Evolutionary conservation across 2,888 invertebrate genomes (phyloP).

Genomic region (Chouioia cunea): DNA sequence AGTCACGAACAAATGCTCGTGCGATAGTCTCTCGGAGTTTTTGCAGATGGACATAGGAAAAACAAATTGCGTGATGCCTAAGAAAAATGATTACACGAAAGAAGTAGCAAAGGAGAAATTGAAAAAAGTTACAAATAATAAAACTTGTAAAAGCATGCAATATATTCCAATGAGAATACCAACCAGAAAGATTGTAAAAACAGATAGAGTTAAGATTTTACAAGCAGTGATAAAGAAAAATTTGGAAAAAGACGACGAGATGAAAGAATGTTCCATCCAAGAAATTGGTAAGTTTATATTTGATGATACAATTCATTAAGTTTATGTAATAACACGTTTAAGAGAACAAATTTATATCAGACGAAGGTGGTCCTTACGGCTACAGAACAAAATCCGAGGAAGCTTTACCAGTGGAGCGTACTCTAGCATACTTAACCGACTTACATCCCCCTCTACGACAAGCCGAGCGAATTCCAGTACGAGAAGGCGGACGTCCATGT

Average conservation of each 20-base stretch:
- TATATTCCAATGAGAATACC: background rate
- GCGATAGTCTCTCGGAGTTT: constrained; percentile 38
- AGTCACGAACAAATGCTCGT: background rate
- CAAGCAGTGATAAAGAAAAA: too few relatives aligned
- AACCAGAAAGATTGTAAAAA: background rate
- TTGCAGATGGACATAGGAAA: constrained; percentile 30
- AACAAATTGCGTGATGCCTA: constrained; percentile 3
- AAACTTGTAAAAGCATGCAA: background rate
- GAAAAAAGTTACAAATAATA: background rate
- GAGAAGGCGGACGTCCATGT: constrained; percentile 58
- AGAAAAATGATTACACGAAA: background rate
- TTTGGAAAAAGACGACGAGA: background rate
- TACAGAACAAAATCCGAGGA: constrained; percentile 57
- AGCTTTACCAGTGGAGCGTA: constrained; percentile 54
- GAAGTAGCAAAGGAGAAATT: background rate
- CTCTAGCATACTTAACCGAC: constrained; percentile 55
- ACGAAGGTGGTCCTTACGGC: constrained; percentile 53
- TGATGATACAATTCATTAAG: too few relatives aligned
- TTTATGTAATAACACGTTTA: too few relatives aligned
- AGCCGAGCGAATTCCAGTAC: constrained; percentile 49
- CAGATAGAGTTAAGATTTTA: background rate
- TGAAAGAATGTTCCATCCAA: background rate
- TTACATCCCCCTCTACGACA: constrained; percentile 52
- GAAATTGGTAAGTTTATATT: too few relatives aligned
- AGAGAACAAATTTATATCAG: background rate